These are phyloP conservation scores for Ranitomeya imitator DNA, from an alignment of 2,113 vertebrate genomes.

Conservation along the genomic window DNA sequence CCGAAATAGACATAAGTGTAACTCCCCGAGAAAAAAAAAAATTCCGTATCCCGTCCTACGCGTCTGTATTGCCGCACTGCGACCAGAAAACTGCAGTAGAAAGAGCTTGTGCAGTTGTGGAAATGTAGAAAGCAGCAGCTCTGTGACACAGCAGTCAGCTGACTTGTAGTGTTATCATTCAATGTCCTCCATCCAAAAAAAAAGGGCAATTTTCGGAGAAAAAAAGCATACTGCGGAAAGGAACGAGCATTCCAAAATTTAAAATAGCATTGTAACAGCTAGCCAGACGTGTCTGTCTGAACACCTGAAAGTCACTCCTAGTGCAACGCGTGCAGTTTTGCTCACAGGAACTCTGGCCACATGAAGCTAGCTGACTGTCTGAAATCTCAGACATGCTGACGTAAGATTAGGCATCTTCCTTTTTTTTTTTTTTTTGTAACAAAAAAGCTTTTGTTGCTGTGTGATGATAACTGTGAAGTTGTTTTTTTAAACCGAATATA, in stretches of 20 bases:
- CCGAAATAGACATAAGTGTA: conserved; percentile 59
- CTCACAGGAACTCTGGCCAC: conserved; percentile 57
- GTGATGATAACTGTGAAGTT: conserved; percentile 54
- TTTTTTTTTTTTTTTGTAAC: conserved; percentile 51
- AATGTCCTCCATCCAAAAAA: conserved; percentile 68
- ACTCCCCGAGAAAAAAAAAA: conserved; percentile 59
- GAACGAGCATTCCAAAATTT: conserved; percentile 64
- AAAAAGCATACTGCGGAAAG: conserved; percentile 62
- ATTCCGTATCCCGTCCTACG: conserved; percentile 69
- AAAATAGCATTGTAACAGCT: neutral
- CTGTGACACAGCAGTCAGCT: conserved; percentile 88
- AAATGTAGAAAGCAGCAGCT: conserved; percentile 77
- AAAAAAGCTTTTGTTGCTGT: conserved; percentile 57
- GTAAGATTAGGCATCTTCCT: conserved; percentile 58
- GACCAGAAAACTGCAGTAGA: conserved; percentile 74
- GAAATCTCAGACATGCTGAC: conserved; percentile 60
- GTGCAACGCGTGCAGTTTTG: conserved; percentile 47
- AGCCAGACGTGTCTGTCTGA: neutral
- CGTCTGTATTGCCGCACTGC: conserved; percentile 75
- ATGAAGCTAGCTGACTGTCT: conserved; percentile 58
- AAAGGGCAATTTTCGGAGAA: conserved; percentile 70
- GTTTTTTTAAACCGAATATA: conserved; percentile 39
- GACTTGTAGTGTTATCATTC: conserved; percentile 79
- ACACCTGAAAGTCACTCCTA: conserved; percentile 57
- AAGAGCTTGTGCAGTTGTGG: conserved; percentile 76